Base-by-base conservation (phyloP, 2,888 invertebrate species). In the Troides aeacus region DNA sequence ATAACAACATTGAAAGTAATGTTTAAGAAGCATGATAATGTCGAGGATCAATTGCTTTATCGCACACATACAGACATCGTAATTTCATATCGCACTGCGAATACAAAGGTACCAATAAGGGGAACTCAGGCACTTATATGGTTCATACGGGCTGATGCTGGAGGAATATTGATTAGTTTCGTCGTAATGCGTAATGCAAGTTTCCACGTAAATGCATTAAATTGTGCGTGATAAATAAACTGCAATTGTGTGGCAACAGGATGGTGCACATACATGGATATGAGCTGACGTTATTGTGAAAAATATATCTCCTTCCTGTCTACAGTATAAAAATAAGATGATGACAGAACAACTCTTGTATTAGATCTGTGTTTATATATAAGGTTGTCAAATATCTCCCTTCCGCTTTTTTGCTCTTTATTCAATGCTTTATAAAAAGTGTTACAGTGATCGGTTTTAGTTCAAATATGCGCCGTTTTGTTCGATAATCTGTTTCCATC, bases 141-240 rank as follows among this genome's bases (percentile, higher is more conserved):
- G 59, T 42, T 64, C 53, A 64, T 56, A 64, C n/a, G 42, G 39
- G 63, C 57, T 21, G 30, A 15, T 61, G 69, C 57, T 46, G 23
- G 17, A 56, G 42, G 65, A 69, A 69, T 65, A 65, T 69, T 65
- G 65, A 65, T 65, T 50, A 62, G 65, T 24, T 57, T 62, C 46
- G 62, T 57, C 36, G 62, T 30, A 62, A 65, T 65, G 23, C 36
- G 62, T 30, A 62, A 65, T 65, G 23, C 69, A 69, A 57, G 69
- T 65, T 69, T 69, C 69, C 65, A 62, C 46, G 69, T 62, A 69
- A 62, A 65, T 62, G 58, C 58, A 69, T 69, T 21, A 69, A 62
- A 65, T 57, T 64, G 64, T 68, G 53, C 64, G 69, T 69, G 65
- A 57, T 62, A 65, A 57, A 58, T 69, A 57, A 69, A 58, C 46